phyloP scores from a whole-genome alignment of 2,113 vertebrate species.

The Helogale parvula region DNA sequence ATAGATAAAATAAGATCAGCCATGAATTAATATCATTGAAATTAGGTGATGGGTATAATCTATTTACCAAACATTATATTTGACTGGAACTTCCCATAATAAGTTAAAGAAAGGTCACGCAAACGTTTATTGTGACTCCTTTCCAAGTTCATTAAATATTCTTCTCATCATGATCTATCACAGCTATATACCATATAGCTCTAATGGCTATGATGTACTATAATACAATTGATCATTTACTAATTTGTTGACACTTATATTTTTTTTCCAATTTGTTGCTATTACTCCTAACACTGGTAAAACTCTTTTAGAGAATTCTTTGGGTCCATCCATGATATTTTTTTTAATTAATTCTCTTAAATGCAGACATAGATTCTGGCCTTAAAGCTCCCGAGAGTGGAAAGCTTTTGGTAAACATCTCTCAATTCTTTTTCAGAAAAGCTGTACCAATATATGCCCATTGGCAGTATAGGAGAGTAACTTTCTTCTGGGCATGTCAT shows the following conservation, averaged over 20 bases:
- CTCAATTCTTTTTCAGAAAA: neutral
- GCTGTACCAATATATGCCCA: neutral
- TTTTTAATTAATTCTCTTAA: conserved; percentile 10
- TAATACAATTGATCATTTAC: neutral
- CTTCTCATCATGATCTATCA: neutral
- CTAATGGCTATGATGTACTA: too few species aligned
- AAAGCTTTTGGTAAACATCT: neutral
- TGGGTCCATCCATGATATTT: neutral
- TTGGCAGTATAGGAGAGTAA: neutral
- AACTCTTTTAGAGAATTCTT: neutral
- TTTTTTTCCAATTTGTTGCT: neutral
- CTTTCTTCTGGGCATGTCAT: neutral
- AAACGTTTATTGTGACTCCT: neutral
- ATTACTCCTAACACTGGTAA: neutral
- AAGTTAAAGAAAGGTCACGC: neutral
- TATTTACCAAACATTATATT: neutral
- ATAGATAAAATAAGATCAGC: neutral
- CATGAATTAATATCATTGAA: neutral
- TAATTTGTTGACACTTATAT: neutral
- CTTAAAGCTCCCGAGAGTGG: neutral
- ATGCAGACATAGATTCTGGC: neutral
- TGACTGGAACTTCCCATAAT: neutral
- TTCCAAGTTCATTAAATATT: neutral
- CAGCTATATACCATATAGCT: neutral
- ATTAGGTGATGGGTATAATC: neutral